phyloP scores from a whole-genome alignment of 2,888 invertebrate species.

The Loripinus fragilis region DNA sequence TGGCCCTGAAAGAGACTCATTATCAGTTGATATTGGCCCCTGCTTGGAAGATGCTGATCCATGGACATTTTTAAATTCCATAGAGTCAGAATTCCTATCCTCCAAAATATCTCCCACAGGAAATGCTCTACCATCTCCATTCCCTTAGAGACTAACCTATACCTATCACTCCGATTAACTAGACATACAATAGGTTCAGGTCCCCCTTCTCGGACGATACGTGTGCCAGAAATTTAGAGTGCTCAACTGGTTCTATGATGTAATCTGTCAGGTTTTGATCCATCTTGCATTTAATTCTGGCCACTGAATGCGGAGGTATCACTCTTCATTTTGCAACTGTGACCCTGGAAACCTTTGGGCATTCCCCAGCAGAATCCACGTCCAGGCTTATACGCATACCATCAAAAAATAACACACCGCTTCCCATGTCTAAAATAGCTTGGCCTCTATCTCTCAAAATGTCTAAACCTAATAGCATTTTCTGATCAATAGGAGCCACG shows the following conservation, averaged over 20 bases:
- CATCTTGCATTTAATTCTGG: slow-evolving; percentile 16
- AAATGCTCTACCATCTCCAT: slow-evolving; percentile 27
- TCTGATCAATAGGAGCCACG: slow-evolving; percentile 43
- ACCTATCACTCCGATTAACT: slow-evolving; percentile 27
- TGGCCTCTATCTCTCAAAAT: neutral
- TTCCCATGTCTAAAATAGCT: slow-evolving; percentile 21
- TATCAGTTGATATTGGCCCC: no score
- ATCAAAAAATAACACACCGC: slow-evolving; percentile 4
- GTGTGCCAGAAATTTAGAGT: neutral
- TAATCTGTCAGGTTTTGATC: slow-evolving; percentile 8
- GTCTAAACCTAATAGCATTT: slow-evolving; percentile 40
- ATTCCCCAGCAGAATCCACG: neutral
- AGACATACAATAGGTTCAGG: slow-evolving; percentile 18
- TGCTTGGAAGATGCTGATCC: no score
- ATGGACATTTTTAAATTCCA: no score
- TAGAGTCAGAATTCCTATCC: no score
- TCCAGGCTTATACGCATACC: neutral
- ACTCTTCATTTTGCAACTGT: slow-evolving; percentile 13
- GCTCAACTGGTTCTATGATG: slow-evolving; percentile 25
- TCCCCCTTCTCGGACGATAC: neutral
- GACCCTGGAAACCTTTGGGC: slow-evolving; percentile 13
- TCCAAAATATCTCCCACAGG: neutral
- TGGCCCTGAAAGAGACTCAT: no score
- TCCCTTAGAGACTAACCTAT: neutral
- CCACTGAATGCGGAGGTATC: slow-evolving; percentile 30